Percentiles rank a stretch among this genome's conserved stretches.
Conservation (phyloP, 2,888 invertebrate genomes). For the Drosophila gaucha region DNA sequence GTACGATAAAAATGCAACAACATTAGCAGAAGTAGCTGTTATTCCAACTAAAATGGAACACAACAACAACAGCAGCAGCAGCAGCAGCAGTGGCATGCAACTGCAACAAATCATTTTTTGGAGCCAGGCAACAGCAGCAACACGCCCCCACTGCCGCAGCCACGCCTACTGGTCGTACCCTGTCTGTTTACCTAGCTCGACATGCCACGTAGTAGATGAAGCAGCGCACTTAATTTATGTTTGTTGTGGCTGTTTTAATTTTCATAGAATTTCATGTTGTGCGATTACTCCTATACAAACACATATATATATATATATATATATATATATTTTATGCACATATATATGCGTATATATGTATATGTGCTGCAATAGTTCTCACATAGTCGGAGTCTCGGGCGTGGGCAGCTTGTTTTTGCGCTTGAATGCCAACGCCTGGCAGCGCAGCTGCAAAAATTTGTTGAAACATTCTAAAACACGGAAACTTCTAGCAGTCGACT, state of each 20-base stretch:
- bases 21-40: conserved; percentile 26
- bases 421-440: conserved; percentile 16
- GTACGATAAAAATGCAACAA: conserved; percentile 43
- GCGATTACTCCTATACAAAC: conserved; percentile 30
- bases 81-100: conserved; percentile 20
- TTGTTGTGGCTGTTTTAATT: conserved; percentile 47
- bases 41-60: conserved; percentile 36
- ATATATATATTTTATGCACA: neutral
- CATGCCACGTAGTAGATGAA: conserved; percentile 42
- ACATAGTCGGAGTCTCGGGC: neutral
- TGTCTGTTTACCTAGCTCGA: conserved; percentile 34
- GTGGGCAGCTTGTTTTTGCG: conserved; percentile 12
- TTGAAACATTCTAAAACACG: conserved; percentile 11
- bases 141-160: neutral
- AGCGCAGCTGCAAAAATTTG: conserved; percentile 17
- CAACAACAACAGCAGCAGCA: conserved; percentile 12
- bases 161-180: neutral
- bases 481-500: neutral
- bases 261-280: conserved; percentile 47
- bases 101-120: conserved; percentile 52
- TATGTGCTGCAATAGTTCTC: neutral
- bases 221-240: conserved; percentile 48
- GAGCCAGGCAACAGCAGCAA: conserved; percentile 5
- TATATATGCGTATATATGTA: neutral
- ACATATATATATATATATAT: neutral